Conservation (phyloP, 2,888 invertebrate species). For the Chouioia cunea region DNA sequence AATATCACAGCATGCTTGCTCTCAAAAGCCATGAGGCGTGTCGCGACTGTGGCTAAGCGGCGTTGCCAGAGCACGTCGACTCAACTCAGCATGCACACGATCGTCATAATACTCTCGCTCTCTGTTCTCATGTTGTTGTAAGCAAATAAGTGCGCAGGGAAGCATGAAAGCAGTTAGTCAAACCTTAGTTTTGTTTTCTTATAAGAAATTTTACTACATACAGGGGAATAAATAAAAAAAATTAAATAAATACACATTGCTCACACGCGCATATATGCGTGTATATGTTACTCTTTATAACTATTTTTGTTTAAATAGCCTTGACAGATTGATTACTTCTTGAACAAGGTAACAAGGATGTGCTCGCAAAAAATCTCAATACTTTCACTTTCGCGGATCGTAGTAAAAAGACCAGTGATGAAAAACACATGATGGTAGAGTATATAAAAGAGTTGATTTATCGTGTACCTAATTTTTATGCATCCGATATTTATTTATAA, state of each 20-base stretch:
- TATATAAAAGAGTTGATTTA: no score
- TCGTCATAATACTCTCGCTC: conserved; percentile 14
- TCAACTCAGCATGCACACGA: background rate
- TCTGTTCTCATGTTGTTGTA: background rate
- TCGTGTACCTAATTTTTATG: no score
- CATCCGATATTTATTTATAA: no score
- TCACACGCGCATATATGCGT: background rate
- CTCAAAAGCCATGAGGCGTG: conserved; percentile 51
- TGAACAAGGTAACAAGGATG: no score
- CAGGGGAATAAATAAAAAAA: background rate
- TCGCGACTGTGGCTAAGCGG: conserved; percentile 29
- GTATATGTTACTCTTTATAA: no score
- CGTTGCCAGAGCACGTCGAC: conserved; percentile 32
- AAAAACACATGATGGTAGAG: no score
- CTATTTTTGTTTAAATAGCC: no score
- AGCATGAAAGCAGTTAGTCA: background rate
- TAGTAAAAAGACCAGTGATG: no score
- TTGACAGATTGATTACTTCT: no score
- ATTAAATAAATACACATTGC: background rate
- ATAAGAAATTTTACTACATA: background rate
- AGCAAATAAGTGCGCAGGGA: background rate
- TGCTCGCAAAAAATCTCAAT: no score
- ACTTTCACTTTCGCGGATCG: no score
- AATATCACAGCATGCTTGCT: conserved; percentile 45
- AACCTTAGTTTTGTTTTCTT: background rate